These are phyloP conservation scores for Eupithecia insigniata DNA, from an alignment of 2,888 invertebrate species.

Conservation along the genomic window DNA sequence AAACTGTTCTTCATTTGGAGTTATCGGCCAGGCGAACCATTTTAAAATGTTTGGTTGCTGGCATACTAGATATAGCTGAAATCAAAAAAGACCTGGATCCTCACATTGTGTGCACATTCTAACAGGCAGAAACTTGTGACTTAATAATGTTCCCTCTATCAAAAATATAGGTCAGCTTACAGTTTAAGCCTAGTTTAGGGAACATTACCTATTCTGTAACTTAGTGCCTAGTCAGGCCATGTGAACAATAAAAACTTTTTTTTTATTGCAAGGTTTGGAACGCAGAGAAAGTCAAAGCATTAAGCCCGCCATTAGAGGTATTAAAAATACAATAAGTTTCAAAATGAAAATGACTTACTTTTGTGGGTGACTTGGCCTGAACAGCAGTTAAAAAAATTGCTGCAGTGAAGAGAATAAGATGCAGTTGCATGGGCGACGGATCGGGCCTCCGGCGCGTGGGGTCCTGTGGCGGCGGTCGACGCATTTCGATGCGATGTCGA, in stretches of 20 bases:
- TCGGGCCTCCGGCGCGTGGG: slow-evolving; percentile 39
- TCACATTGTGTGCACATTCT: slow-evolving; percentile 18
- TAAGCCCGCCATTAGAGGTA: not conserved
- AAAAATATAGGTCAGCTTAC: slow-evolving; percentile 24
- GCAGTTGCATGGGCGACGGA: slow-evolving; percentile 35
- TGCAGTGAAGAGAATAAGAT: not conserved
- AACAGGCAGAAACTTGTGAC: slow-evolving; percentile 23
- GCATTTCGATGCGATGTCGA: slow-evolving; percentile 65
- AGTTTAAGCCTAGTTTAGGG: not conserved
- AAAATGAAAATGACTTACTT: slow-evolving; percentile 12
- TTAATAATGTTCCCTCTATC: not conserved
- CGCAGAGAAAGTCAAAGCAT: not conserved
- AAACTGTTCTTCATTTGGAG: slow-evolving; percentile 40
- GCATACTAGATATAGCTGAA: slow-evolving; percentile 53
- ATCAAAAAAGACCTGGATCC: slow-evolving; percentile 34
- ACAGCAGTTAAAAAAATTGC: slow-evolving; percentile 11
- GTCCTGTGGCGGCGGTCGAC: slow-evolving; percentile 53
- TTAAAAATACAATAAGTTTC: not conserved
- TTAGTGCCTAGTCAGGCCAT: not conserved
- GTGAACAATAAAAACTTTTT: not conserved
- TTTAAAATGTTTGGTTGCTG: slow-evolving; percentile 42
- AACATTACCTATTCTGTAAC: not conserved
- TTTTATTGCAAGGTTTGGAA: not conserved
- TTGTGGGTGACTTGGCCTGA: slow-evolving; percentile 15
- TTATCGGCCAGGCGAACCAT: slow-evolving; percentile 58